phyloP scores from a whole-genome alignment of 2,797 vertebrate genomes.

The Myotis planiceps region DNA sequence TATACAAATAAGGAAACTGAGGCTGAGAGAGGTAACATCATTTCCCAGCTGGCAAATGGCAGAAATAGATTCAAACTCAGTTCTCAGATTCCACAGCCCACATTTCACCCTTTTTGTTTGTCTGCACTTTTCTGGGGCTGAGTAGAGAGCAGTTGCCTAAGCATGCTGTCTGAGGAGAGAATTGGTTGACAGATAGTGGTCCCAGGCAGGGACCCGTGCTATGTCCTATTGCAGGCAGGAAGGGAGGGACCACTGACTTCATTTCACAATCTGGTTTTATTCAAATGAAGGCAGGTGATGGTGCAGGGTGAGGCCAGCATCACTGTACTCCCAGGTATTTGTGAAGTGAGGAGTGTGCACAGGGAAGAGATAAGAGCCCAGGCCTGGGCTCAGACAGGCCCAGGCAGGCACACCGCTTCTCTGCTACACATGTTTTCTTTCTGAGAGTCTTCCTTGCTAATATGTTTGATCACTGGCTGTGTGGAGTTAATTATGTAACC shows the following conservation, averaged over 20 bases:
- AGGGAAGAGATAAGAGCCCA: background rate
- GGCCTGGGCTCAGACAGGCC: background rate
- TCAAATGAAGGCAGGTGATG: background rate
- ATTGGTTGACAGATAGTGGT: background rate
- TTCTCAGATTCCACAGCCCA: background rate
- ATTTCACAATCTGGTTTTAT: background rate
- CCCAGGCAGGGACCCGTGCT: no score
- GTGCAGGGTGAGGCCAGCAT: background rate
- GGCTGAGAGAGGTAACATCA: background rate
- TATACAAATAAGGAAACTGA: background rate
- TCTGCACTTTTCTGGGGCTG: background rate
- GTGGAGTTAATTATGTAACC: background rate
- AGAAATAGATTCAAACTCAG: background rate
- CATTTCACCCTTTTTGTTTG: background rate
- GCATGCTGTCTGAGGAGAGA: background rate
- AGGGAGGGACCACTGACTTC: background rate
- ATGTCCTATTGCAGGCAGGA: background rate
- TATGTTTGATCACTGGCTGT: background rate
- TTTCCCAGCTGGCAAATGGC: background rate
- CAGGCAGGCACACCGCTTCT: background rate
- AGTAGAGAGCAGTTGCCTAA: background rate
- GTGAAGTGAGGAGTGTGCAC: background rate
- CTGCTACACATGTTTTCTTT: background rate
- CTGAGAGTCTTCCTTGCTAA: background rate
- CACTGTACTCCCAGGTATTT: background rate